Percentiles rank a stretch among this genome's conserved stretches.
phyloP scores from a whole-genome alignment of 2,797 vertebrate genomes.

The Lutjanus argentimaculatus region DNA sequence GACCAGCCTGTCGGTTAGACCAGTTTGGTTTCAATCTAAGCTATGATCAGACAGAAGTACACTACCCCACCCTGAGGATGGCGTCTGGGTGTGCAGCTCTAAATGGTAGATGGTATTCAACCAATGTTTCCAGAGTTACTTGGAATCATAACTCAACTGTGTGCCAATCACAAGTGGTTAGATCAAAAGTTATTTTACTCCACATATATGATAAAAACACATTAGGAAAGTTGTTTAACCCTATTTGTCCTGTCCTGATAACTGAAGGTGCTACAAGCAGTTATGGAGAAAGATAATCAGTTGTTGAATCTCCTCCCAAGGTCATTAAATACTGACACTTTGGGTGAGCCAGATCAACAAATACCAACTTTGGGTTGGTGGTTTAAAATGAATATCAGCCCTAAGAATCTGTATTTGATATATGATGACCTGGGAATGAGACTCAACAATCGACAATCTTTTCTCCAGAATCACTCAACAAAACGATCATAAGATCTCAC shows the following conservation, averaged over 20 bases:
- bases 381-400: too few species aligned
- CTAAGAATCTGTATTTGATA: too few species aligned
- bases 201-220: background rate
- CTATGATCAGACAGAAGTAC: slow-evolving; percentile 38
- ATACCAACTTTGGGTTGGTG: too few species aligned
- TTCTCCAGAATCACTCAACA: too few species aligned
- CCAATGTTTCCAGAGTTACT: slow-evolving; percentile 8
- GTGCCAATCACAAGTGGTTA: background rate
- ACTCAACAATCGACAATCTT: too few species aligned
- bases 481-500: too few species aligned
- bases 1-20: slow-evolving; percentile 12
- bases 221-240: background rate
- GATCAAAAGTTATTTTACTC: background rate
- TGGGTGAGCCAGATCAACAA: too few species aligned
- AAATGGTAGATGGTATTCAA: slow-evolving; percentile 14
- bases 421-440: too few species aligned
- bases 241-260: background rate
- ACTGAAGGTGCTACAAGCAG: too few species aligned
- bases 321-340: too few species aligned
- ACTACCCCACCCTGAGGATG: background rate
- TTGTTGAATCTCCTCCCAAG: too few species aligned
- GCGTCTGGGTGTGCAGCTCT: slow-evolving; percentile 4
- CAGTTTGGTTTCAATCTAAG: slow-evolving; percentile 40
- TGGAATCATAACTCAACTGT: background rate
- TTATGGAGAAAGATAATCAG: too few species aligned